Base-by-base conservation (phyloP, 2,888 invertebrate species). In the Drosophila meridiana region DNA sequence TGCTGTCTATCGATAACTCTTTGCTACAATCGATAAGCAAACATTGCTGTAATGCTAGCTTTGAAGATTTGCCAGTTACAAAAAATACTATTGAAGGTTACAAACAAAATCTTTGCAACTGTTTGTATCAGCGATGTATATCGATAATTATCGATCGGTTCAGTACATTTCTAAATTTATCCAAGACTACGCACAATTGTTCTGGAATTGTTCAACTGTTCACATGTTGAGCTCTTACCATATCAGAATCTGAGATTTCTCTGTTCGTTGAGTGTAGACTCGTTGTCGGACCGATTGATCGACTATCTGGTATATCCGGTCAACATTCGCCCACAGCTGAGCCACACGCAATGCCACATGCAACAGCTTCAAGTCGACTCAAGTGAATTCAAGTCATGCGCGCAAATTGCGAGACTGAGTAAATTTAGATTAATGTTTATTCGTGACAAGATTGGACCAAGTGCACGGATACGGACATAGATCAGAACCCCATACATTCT, bases 381-480 rank as follows among this genome's bases (percentile, higher is more conserved):
- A n/a, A 66, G 26, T 48, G 8, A 14, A 43, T 47, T 26, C 43
- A 58, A 69, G 43, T 69, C 68, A 68, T 50, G 68, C 61, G 71
- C 62, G 38, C 40, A 3, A 61, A 60, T 48, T 50, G 52, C 20
- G 52, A 42, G 68, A 55, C 73, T 58, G 34, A 6, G 7, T 9
- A 36, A 30, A 63, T 13, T 13, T 40, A 30, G 36, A 53, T 36
- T 4, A 62, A 13, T 50, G 28, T 36, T 28, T 38, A 63, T 80
- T 83, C 83, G 88, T 87, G 86, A 83, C 88, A 82, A 88, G 88
- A 83, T 85, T 80, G 72, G 82, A 67, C 85, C 76, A 87, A 82
- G 82, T 69, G 69, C 87, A 73, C 60, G 59, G 53, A 67, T 67
- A 65, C 66, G 28, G 55, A 7, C 26, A 34, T 38, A 26, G 7